Evolutionary conservation across 1,140 invertebrate species (phyloP).

Genomic region (Helicoverpa zea): DNA sequence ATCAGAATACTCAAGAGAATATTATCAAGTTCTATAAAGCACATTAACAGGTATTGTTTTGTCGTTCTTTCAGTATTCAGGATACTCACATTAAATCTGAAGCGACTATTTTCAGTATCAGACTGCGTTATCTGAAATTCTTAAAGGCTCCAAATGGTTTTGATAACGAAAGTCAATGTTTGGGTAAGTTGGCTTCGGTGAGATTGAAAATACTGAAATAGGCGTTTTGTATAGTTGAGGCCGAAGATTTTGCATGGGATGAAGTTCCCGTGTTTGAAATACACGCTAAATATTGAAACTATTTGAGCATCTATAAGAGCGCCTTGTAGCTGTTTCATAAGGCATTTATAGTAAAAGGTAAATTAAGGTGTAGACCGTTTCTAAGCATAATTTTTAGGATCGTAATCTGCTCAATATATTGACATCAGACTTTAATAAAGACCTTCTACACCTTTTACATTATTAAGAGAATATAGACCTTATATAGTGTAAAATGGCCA

Average conservation of each 20-base stretch:
- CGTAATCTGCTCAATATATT: too few species aligned
- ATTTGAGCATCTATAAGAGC: too few species aligned
- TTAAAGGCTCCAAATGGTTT: not conserved
- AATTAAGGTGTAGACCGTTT: too few species aligned
- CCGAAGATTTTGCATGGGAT: not conserved
- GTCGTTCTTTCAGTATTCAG: not conserved
- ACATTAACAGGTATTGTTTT: constrained; percentile 5
- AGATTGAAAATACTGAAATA: not conserved
- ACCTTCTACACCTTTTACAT: too few species aligned
- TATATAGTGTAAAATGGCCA: too few species aligned
- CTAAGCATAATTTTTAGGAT: too few species aligned
- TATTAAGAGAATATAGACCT: too few species aligned
- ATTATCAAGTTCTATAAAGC: not conserved
- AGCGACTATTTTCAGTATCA: not conserved
- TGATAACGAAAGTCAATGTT: constrained; percentile 1
- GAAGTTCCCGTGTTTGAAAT: not conserved
- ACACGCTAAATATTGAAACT: too few species aligned
- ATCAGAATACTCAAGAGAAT: not conserved
- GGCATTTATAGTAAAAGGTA: too few species aligned
- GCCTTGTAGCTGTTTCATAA: too few species aligned
- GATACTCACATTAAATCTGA: not conserved
- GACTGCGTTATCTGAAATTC: not conserved
- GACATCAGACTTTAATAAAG: too few species aligned
- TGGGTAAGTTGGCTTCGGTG: not conserved
- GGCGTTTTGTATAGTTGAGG: not conserved